Conservation (phyloP, 2,888 invertebrate species). For the Polydrusus tereticollis region DNA sequence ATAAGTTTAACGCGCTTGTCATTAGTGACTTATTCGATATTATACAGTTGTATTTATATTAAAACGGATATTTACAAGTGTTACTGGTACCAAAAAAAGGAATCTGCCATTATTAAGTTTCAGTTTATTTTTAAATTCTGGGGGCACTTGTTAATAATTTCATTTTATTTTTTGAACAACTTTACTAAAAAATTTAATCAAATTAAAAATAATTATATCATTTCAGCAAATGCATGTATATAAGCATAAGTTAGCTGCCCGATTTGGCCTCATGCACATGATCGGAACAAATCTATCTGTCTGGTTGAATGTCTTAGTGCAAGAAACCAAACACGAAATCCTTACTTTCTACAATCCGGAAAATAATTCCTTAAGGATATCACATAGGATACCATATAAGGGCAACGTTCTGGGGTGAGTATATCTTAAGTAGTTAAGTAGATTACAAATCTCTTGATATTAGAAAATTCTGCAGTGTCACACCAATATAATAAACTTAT, state of each 20-base stretch:
- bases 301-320: slow-evolving; percentile 94
- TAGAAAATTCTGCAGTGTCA: neutral
- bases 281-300: slow-evolving; percentile 97
- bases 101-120: too few species aligned
- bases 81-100: too few species aligned
- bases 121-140: too few species aligned
- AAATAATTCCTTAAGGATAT: slow-evolving; percentile 84
- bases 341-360: slow-evolving; percentile 91
- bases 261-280: slow-evolving; percentile 99
- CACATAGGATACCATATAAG: slow-evolving; percentile 79
- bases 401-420: slow-evolving; percentile 59
- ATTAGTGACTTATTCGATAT: too few species aligned
- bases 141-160: too few species aligned
- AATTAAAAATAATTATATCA: neutral
- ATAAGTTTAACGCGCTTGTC: too few species aligned
- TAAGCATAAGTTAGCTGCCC: slow-evolving; percentile 87
- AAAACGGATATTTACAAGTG: too few species aligned
- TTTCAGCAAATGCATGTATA: slow-evolving; percentile 90
- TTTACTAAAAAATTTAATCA: neutral
- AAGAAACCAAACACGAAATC: slow-evolving; percentile 96
- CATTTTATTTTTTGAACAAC: too few species aligned
- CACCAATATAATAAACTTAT: too few species aligned
- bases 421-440: neutral
- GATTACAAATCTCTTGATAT: neutral
- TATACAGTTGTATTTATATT: too few species aligned